Evolutionary conservation across 2,888 invertebrate genomes (phyloP).

Genomic region (Watsonalla binaria): DNA sequence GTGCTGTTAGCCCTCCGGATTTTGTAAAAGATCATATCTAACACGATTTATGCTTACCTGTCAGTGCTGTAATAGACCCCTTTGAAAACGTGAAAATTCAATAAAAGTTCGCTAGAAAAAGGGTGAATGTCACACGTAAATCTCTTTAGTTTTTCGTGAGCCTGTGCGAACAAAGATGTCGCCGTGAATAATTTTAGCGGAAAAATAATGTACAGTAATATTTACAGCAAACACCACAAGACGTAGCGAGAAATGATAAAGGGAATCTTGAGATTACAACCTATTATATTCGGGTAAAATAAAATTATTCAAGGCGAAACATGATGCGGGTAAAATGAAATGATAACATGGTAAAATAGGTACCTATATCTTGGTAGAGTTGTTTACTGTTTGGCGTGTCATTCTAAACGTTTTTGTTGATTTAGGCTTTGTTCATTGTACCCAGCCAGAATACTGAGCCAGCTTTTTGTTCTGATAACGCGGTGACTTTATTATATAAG

Average conservation of each 20-base stretch:
- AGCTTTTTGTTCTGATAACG: too few species aligned
- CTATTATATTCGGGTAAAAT: conserved; percentile 33
- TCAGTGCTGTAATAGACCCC: conserved; percentile 15
- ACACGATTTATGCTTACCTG: conserved; percentile 1
- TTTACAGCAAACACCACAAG: conserved; percentile 5
- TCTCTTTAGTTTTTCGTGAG: conserved; percentile 34
- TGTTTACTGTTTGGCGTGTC: conserved; percentile 2
- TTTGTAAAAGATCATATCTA: conserved; percentile 6
- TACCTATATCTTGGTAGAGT: conserved; percentile 5
- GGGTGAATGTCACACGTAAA: conserved; percentile 34
- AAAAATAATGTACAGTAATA: conserved; percentile 27
- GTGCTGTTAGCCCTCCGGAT: not conserved
- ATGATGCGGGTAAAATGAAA: conserved; percentile 19
- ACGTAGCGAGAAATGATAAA: conserved; percentile 2
- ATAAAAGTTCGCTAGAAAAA: conserved; percentile 25
- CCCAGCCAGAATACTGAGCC: not conserved
- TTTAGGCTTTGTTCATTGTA: not conserved
- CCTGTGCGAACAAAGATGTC: conserved; percentile 17
- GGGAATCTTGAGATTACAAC: conserved; percentile 31
- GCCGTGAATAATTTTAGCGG: conserved; percentile 22
- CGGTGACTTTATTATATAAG: too few species aligned
- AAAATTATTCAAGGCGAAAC: conserved; percentile 23
- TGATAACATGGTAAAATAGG: conserved; percentile 16
- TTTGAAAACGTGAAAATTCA: conserved; percentile 25
- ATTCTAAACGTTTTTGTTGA: not conserved